Conservation (phyloP, 2,888 invertebrate genomes). For the Timandra comae region DNA sequence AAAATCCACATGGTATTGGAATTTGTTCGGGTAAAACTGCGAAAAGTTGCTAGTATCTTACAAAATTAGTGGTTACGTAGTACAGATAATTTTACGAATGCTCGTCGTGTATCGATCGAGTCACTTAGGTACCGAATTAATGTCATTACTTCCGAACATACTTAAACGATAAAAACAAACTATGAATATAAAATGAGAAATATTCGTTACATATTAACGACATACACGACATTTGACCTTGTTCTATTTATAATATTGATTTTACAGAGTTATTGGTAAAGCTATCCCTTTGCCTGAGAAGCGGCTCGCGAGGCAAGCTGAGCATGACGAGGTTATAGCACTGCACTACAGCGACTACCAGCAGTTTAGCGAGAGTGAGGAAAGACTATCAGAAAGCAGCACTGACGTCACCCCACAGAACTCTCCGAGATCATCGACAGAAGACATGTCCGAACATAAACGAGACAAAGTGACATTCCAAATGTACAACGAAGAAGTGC, state of each 20-base stretch:
- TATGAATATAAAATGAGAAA: slow-evolving; percentile 2
- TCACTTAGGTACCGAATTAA: no score
- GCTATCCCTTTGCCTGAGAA: slow-evolving; percentile 52
- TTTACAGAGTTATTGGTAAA: slow-evolving; percentile 61
- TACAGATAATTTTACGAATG: no score
- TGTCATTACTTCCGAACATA: no score
- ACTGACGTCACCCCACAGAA: slow-evolving; percentile 66
- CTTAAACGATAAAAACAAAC: not conserved
- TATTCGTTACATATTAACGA: slow-evolving; percentile 3
- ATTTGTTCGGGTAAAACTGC: no score
- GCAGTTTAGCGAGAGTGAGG: slow-evolving; percentile 63
- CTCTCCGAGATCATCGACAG: slow-evolving; percentile 52
- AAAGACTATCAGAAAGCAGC: slow-evolving; percentile 62
- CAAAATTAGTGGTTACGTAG: no score
- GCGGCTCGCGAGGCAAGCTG: slow-evolving; percentile 41
- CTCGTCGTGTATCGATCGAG: no score
- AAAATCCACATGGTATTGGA: no score
- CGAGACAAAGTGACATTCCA: slow-evolving; percentile 45
- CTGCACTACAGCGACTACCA: slow-evolving; percentile 66
- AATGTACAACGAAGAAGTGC: slow-evolving; percentile 39
- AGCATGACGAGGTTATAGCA: slow-evolving; percentile 64
- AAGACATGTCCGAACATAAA: slow-evolving; percentile 43
- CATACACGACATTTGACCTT: slow-evolving; percentile 1
- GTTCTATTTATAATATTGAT: slow-evolving; percentile 20
- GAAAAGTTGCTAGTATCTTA: no score